Evolutionary conservation across 1,140 invertebrate genomes (phyloP), one percentile per base, ranked within the genome.

Genomic region (Tetranychus urticae): DNA sequence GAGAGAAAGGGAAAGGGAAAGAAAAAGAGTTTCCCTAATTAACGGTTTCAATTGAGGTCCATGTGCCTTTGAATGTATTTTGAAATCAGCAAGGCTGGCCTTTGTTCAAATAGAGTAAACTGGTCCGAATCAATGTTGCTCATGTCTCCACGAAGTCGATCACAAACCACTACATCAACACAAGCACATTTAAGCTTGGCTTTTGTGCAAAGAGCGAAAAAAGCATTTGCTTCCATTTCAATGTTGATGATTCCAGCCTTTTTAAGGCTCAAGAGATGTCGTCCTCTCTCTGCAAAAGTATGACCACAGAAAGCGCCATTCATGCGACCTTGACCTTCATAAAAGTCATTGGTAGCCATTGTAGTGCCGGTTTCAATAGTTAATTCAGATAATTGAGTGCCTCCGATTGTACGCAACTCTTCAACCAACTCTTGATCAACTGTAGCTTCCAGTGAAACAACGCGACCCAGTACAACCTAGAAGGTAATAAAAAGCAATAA

Each of bases 301-400:
- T 88, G 94, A 61, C 94, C 88, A 72, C 92, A 97, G 74, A 97
- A 96, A 4, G 91, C 90, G 1, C 94, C 94, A 71, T 97, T 93
- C 61, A 96, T 72, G 61, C 94, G 79, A 2, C 85, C 92, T 75
- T 96, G 89, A 60, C 73, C 75, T 74, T 98, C 93, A 72, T 97
- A 97, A 72, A 97, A 97, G 72, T 97, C 93, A 67, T 89, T 83
- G 4, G 91, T 88, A 71, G 90, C 96, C 78, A 97, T 84, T 0
- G 93, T 97, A 71, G 85, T 92, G 35, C 94, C 94, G 45, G 78
- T 78, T 33, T 89, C 77, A 1, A 85, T 88, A 14, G 66, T 61
- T 34, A 67, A 66, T 14, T 66, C 58, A 0, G 82, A 78, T 46
- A 88, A 71, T 0, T 77, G 77, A 14, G 46, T 14, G 64, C 83